Conservation (phyloP, 35 echinoderm and acorn worm genomes). For the Holothuria glaberrima region DNA sequence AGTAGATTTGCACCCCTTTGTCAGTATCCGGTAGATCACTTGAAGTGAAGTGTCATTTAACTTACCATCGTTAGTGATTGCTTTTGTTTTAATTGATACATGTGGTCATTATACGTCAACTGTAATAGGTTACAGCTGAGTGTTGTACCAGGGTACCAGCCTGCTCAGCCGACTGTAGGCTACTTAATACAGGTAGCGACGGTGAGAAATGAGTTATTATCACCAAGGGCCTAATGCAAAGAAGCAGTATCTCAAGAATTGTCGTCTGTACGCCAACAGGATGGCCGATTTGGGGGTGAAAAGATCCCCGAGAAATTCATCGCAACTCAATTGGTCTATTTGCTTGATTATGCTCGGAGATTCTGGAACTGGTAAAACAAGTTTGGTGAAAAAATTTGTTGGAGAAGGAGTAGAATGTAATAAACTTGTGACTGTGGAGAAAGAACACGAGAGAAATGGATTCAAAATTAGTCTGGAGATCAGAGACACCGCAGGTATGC, state of each 20-base stretch:
- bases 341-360: conserved; percentile 73
- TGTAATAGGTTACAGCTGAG: too few relatives aligned
- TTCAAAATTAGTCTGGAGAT: conserved; percentile 72
- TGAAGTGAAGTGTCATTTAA: too few relatives aligned
- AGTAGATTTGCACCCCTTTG: too few relatives aligned
- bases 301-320: conserved; percentile 46
- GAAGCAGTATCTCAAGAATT: not conserved
- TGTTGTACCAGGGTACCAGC: too few relatives aligned
- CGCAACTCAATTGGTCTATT: conserved; percentile 38
- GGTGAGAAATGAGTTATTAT: too few relatives aligned
- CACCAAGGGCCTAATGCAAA: too few relatives aligned
- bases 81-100: too few relatives aligned
- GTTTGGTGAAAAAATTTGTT: conserved; percentile 57
- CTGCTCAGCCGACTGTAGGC: too few relatives aligned
- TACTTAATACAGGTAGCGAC: too few relatives aligned
- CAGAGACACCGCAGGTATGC: conserved; percentile 80
- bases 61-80: too few relatives aligned
- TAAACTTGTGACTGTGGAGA: conserved; percentile 13
- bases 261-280: conserved; percentile 35
- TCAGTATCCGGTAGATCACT: too few relatives aligned
- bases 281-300: conserved; percentile 45
- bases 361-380: conserved; percentile 81
- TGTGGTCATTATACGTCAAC: too few relatives aligned
- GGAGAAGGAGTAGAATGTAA: not conserved
- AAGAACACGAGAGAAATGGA: conserved; percentile 56